Evolutionary conservation across 2,888 invertebrate genomes (phyloP), one percentile per base, ranked within the genome.

Genomic region (Andrena chrysosceles): DNA sequence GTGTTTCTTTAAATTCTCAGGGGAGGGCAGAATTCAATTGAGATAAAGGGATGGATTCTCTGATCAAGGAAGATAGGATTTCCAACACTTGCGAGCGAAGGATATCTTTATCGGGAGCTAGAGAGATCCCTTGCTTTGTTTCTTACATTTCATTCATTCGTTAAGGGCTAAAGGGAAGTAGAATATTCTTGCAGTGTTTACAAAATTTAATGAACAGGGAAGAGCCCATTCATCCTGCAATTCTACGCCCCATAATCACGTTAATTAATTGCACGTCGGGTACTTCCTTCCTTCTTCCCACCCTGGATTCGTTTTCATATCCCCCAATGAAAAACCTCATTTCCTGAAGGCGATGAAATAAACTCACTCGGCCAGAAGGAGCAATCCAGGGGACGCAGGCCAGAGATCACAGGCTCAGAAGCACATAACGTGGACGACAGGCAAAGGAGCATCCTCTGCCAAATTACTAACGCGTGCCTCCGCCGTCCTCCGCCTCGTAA

Each of bases 231-330:
- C 66, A 60, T 66, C 49, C 59, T 35, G 35, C 66, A 33, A 56
- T 60, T 52, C 81, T 80, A 68, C 64, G 72, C 81, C 29, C 62
- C 68, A 62, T 67, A 80, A 80, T 80, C 72, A 63, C 29, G 49
- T 81, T 80, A 81, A 80, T 80, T 81, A 81, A 81, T 80, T 80
- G 54, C 68, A 42, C 49, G 52, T 26, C 6, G 54, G 42, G 42
- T n/a, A 48, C 20, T 69, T 33, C 26, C 20, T 2, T 10, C 52
- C 31, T 31, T 16, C 29, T 33, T 13, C 20, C 48, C 31, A 10
- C 66, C 33, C 60, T 48, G 33, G 23, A 77, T 20, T 64, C 74
- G 33, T 49, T 48, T 35, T 42, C 42, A 63, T 49, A 67, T 48
- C 16, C 42, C 49, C 60, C 74, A 77, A 67, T 74, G 74, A 77